Percentiles rank a stretch among this genome's conserved stretches.
phyloP scores from a whole-genome alignment of 1,140 invertebrate genomes.

The Nephila pilipes region DNA sequence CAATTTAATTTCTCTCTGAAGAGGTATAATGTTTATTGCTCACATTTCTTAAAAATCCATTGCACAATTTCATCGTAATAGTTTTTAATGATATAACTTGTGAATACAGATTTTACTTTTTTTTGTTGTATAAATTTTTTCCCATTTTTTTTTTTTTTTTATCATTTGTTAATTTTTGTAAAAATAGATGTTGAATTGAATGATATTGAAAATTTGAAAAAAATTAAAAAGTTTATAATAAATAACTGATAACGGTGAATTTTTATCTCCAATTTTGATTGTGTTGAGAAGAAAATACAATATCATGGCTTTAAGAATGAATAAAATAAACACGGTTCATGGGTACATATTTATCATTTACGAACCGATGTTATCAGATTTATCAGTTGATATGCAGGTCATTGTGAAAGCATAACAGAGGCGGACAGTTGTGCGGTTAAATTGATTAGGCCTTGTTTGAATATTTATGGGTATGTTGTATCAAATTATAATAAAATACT shows the following conservation, averaged over 20 bases:
- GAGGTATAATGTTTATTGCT: no score
- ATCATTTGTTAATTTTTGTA: no score
- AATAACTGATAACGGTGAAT: neutral
- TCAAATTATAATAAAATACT: neutral
- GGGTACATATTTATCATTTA: neutral
- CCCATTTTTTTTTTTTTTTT: no score
- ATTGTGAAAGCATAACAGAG: neutral
- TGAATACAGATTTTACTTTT: no score
- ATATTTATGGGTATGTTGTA: neutral
- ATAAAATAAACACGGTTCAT: neutral
- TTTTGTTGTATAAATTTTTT: no score
- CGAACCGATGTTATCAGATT: constrained; percentile 10
- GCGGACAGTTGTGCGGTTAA: neutral
- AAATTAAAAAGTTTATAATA: neutral
- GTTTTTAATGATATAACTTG: no score
- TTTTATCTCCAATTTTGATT: neutral
- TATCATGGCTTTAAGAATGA: neutral
- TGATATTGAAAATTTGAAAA: neutral
- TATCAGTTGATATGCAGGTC: neutral
- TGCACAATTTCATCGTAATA: no score
- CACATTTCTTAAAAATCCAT: no score
- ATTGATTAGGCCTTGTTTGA: neutral
- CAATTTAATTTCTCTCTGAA: no score
- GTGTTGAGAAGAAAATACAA: no score
- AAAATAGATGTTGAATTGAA: no score